These are phyloP conservation scores for Montifringilla adamsi DNA, from an alignment of 2,113 vertebrate genomes.

Conservation along the genomic window DNA sequence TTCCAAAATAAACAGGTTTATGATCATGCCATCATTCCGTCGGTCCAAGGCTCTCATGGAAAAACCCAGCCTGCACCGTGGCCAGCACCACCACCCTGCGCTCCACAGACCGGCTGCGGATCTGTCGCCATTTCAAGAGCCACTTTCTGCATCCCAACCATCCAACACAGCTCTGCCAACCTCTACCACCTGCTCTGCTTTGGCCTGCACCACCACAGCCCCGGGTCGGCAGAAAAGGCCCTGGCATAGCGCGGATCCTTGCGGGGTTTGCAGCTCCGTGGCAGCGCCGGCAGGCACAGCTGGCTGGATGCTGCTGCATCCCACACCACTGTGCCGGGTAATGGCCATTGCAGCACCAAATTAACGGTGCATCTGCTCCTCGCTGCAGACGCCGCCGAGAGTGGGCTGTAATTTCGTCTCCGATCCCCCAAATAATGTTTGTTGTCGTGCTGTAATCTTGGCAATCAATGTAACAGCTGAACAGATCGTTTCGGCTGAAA, in stretches of 20 bases:
- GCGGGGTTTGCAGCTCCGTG: neutral
- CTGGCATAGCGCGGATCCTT: neutral
- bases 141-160: neutral
- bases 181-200: neutral
- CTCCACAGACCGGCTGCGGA: neutral
- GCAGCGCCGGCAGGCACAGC: neutral
- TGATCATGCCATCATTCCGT: neutral
- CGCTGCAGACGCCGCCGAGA: conserved; percentile 57
- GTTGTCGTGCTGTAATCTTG: conserved; percentile 73
- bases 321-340: neutral
- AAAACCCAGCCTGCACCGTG: neutral
- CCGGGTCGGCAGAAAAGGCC: neutral
- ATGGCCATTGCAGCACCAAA: conserved; percentile 58
- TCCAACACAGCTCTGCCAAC: neutral
- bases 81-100: neutral
- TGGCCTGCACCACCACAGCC: neutral
- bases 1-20: conserved; percentile 25
- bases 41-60: neutral
- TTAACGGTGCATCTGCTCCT: conserved; percentile 69
- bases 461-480: conserved; percentile 77
- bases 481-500: conserved; percentile 75
- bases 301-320: neutral
- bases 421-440: conserved; percentile 72
- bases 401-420: conserved; percentile 69
- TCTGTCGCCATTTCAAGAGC: neutral